Percentiles rank a stretch among this genome's conserved stretches.
Conservation (phyloP, 2,888 invertebrate genomes). For the Aporophyla nigra region DNA sequence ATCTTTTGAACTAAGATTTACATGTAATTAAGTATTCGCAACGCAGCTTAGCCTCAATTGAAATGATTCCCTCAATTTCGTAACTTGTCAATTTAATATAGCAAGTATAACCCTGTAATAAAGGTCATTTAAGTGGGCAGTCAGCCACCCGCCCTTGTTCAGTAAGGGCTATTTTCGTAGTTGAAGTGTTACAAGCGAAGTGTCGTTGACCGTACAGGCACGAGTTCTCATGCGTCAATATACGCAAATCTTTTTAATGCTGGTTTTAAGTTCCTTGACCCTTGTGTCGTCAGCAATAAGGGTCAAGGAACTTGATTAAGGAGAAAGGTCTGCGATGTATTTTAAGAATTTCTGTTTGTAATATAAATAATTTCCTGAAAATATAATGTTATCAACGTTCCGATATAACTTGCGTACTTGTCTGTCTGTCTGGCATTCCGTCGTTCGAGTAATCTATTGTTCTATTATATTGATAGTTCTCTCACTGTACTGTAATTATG, state of each 20-base stretch:
- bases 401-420: background rate
- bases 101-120: conserved; percentile 4
- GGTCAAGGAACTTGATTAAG: too few species aligned
- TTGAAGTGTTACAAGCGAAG: background rate
- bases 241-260: background rate
- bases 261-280: conserved; percentile 34
- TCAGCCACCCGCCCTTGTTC: background rate
- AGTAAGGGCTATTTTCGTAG: background rate
- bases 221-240: background rate
- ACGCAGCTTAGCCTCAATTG: conserved; percentile 1
- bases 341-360: background rate
- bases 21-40: background rate
- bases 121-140: conserved; percentile 10
- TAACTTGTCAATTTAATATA: conserved; percentile 10
- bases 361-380: background rate
- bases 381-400: background rate
- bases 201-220: background rate
- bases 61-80: conserved; percentile 26
- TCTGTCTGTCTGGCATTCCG: background rate
- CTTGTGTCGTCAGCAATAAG: background rate
- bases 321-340: background rate
- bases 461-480: background rate
- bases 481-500: too few species aligned
- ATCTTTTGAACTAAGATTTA: background rate
- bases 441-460: background rate